Percentiles rank a stretch among this genome's conserved stretches.
Evolutionary conservation across 2,888 invertebrate species (phyloP).

Genomic region (Diarsia brunnea): DNA sequence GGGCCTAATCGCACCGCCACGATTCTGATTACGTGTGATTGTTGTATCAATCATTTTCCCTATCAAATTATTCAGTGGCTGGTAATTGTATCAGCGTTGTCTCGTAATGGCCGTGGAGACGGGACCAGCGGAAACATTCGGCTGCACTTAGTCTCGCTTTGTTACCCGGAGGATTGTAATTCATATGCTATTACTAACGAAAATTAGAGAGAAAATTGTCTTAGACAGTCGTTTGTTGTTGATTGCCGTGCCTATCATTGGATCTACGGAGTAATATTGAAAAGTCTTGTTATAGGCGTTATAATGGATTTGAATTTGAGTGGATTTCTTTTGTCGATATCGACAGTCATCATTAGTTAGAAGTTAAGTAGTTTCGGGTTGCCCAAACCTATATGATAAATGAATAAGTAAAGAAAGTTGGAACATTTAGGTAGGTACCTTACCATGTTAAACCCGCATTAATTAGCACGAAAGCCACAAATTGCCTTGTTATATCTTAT

Average conservation of each 20-base stretch:
- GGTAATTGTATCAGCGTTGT: conserved; percentile 87
- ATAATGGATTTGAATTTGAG: conserved; percentile 43
- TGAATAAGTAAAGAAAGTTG: conserved; percentile 16
- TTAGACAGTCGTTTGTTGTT: conserved; percentile 70
- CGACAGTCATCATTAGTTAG: conserved; percentile 10
- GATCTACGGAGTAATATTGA: conserved; percentile 60
- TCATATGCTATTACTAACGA: conserved; percentile 85
- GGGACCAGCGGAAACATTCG: conserved; percentile 84
- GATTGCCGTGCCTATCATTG: conserved; percentile 66
- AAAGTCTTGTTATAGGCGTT: conserved; percentile 60
- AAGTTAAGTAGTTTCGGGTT: conserved; percentile 16
- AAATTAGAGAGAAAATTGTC: conserved; percentile 83
- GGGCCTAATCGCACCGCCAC: conserved; percentile 87
- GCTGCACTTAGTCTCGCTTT: conserved; percentile 89
- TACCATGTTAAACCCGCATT: conserved; percentile 37
- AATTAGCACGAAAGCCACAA: conserved; percentile 66
- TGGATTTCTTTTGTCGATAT: conserved; percentile 40
- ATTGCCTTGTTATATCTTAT: conserved; percentile 77
- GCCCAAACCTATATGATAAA: conserved; percentile 12
- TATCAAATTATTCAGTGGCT: conserved; percentile 90
- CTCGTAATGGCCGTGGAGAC: conserved; percentile 81
- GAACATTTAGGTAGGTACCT: conserved; percentile 12
- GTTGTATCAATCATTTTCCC: conserved; percentile 90
- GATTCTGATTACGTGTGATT: conserved; percentile 89
- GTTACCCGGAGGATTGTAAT: conserved; percentile 87